Evolutionary conservation across 1,140 invertebrate species (phyloP), one percentile per base, ranked within the genome.

Genomic region (Diorhabda elongata): DNA sequence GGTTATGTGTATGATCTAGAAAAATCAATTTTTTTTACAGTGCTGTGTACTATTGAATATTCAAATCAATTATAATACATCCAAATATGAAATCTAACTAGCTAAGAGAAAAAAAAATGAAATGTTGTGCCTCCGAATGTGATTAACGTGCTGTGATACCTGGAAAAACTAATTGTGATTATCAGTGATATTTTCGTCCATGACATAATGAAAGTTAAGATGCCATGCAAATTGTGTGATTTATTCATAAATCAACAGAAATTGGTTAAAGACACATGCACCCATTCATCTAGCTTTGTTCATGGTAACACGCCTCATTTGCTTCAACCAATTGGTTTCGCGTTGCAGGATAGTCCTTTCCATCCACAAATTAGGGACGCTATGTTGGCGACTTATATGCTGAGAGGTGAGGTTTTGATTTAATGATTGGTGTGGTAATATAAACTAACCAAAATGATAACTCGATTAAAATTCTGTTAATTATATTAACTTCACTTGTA

Each of bases 331-430:
- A 63, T 82, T 11, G 81, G 81, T 9, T 70, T 81, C 26, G 78
- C 81, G 75, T 69, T 78, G 69, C 74, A 77, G 74, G 71, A 81
- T 77, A 66, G 73, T 75, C 59, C 80, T 72, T 73, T 84, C 77
- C 43, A 74, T 66, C 83, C 84, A 41, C 84, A 84, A 69, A 79
- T 86, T 67, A 84, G 84, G 78, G 84, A 86, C 73, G 83, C 85
- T 81, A 84, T 86, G 83, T 75, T 86, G 66, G 82, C 84, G 67
- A 83, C 84, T 68, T 85, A 82, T 79, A 81, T 85, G 73, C 81
- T 86, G 70, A 82, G 80, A 85, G 85, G 85, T 85, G 81, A 82
- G 76, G 65, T 7, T 26, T 26, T 26, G 26, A 26, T 26, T 26
- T 26, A 26, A 26, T 26, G 26, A 26, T 26, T 26, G 26, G 26